Base-by-base conservation (phyloP, 1,140 invertebrate genomes). In the Cyphomyrmex costatus region DNA sequence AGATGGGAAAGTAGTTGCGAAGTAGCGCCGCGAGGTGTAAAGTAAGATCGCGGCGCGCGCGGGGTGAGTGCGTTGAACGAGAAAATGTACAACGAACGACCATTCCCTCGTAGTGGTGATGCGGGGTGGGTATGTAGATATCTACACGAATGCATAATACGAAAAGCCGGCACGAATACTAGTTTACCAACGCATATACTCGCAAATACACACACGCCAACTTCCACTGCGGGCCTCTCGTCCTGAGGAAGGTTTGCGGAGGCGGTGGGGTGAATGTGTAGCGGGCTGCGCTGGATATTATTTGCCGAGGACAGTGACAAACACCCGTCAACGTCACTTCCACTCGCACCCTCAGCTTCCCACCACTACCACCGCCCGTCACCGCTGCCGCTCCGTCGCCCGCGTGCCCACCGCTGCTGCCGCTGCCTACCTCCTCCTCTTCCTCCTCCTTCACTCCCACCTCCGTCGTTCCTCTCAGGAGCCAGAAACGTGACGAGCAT, bases 241-340 rank as follows among this genome's bases (percentile, higher is more conserved):
- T 83, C 86, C 78, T 66, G 74, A 84, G 87, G 71, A 86, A 80
- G 73, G 77, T 70, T 70, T 66, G 88, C 51, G 70, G 77, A 82
- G 86, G 80, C 66, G 80, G 83, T 63, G 85, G 86, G 80, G 63
- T 78, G 88, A 61, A 60, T 83, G 83, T 88, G 83, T 88, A 90
- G 71, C 89, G 91, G 78, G 90, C 90, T 90, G 90, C 88, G 91
- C 90, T 94, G 93, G 93, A 94, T 94, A 94, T 94, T 94, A 94
- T 94, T 94, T 94, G 93, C 92, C 92, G 92, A 93, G 93, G 94
- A 95, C 93, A 95, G 93, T 95, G 94, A 94, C 94, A 95, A 95
- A 94, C 93, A 91, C 94, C 92, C 93, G 94, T 95, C 94, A 95
- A 94, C 91, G 94, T 94, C 93, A 94, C 84, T 93, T 91, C 86